Evolutionary conservation across 2,888 invertebrate species (phyloP).

Genomic region (Heliconius hortense): DNA sequence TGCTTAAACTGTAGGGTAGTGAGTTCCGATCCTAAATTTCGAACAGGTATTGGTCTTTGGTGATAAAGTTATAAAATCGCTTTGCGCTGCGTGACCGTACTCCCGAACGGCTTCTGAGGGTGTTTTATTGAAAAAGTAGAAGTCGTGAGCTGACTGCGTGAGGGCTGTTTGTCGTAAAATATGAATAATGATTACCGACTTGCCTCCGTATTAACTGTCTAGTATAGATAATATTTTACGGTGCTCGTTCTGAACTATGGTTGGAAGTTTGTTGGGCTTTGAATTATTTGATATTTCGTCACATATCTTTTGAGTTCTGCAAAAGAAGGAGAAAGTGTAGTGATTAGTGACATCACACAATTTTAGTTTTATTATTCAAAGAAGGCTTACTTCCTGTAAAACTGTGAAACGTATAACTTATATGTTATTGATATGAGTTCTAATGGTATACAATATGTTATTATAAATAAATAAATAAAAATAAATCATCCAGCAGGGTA

Average conservation of each 20-base stretch:
- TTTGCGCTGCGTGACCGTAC: slow-evolving; percentile 75
- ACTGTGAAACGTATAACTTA: no score
- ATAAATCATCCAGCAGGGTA: no score
- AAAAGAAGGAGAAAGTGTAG: background rate
- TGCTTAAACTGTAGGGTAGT: slow-evolving; percentile 47
- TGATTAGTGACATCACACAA: no score
- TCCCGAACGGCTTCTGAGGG: slow-evolving; percentile 65
- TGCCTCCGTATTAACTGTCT: slow-evolving; percentile 22
- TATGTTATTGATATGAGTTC: no score
- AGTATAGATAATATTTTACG: slow-evolving; percentile 2
- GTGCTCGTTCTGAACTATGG: background rate
- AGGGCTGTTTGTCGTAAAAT: slow-evolving; percentile 66
- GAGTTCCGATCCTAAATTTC: slow-evolving; percentile 44
- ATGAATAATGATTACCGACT: slow-evolving; percentile 65
- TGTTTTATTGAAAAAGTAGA: slow-evolving; percentile 81
- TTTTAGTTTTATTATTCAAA: no score
- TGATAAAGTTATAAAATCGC: slow-evolving; percentile 80
- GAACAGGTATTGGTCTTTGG: slow-evolving; percentile 63
- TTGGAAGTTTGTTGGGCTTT: background rate
- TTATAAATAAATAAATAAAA: no score
- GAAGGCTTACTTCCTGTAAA: no score
- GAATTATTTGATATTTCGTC: background rate
- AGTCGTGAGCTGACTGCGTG: slow-evolving; percentile 74
- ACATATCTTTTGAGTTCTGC: background rate
- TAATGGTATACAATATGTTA: no score